Base-by-base conservation (phyloP, 2,113 vertebrate species). In the Cryptoleucopteryx plumbea region DNA sequence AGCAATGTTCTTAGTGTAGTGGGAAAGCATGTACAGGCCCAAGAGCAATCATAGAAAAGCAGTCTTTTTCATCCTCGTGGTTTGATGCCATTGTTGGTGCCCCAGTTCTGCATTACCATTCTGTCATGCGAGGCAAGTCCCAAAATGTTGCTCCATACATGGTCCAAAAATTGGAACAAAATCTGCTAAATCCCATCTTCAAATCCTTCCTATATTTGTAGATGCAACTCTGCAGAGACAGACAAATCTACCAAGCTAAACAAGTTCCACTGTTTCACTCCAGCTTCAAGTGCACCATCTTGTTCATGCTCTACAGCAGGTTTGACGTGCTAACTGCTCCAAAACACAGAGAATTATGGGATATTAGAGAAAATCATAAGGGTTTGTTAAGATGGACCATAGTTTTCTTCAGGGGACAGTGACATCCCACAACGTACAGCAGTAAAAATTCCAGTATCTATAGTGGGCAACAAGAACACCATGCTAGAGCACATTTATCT, bases 111-210 rank as follows among this genome's bases (percentile, higher is more conserved):
- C 26, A n/a, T 36, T 40, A 74, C 8, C 22, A 58, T 38, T 78
- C n/a, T 66, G 45, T 36, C n/a, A 53, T 0, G 0, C 2, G 1
- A 73, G 32, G 25, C 20, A 96, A 66, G 16, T 19, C 13, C 6
- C 36, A 48, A 79, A 55, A 42, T 5, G 0, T 89, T 75, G 32
- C 47, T 93, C n/a, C 29, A 50, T 2, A 52, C 40, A 12, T 42
- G 25, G 8, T 50, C 26, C 63, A 68, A 50, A 79, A 70, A 36
- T 10, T 55, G 21, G 25, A 83, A 50, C 10, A 59, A 86, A 78
- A 42, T 25, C 34, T 67, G 45, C 32, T 66, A 61, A 78, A 50
- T 38, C 26, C 12, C 47, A 32, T 12, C 27, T 73, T 67, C 45
- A 56, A 21, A 73, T 52, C 21, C 34, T 45, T 45, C 21, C 21